Base-by-base conservation (phyloP, 2,888 invertebrate species). In the Drosophila buzzatii region DNA sequence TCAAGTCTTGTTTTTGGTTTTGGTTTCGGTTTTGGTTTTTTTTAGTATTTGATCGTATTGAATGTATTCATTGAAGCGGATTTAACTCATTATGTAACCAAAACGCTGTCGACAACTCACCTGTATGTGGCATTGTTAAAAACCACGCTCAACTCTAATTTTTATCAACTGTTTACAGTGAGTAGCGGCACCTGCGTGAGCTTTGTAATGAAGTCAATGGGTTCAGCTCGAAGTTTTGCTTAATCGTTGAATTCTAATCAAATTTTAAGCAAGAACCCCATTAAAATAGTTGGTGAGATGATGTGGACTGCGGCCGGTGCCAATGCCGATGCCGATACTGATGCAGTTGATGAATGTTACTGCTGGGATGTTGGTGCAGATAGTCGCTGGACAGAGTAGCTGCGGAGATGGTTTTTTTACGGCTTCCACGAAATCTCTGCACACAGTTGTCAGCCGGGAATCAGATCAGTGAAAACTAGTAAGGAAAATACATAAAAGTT, bases 401-500 rank as follows among this genome's bases (percentile, higher is more conserved):
- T 73, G 52, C 8, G 62, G 65, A 70, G 72, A 73, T 69, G 70
- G 55, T 49, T 62, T 73, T 87, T 87, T 87, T 85, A 87, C 83
- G 74, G 83, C 85, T 87, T 87, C 86, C 81, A 82, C 82, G 90
- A 87, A 89, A 68, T 75, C 80, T 67, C 41, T 65, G 78, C 70
- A 65, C 67, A 63, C 67, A 51, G 65, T 77, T 77, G 70, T 61
- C 66, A 63, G 52, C 53, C 62, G 55, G 57, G 70, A 69, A 71
- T 63, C 80, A 62, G 70, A 81, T 78, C 85, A 75, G 72, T 75
- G 74, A 75, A 78, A 77, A 74, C 85, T 78, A 87, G 88, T 87
- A 81, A 87, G 85, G 75, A 86, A 86, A 87, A 89, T 87, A 88
- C 85, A 89, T 87, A 89, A 87, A 87, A 87, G 70, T 85, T 89